phyloP scores from a whole-genome alignment of 2,113 vertebrate genomes.

The Sylvicapra grimmia region DNA sequence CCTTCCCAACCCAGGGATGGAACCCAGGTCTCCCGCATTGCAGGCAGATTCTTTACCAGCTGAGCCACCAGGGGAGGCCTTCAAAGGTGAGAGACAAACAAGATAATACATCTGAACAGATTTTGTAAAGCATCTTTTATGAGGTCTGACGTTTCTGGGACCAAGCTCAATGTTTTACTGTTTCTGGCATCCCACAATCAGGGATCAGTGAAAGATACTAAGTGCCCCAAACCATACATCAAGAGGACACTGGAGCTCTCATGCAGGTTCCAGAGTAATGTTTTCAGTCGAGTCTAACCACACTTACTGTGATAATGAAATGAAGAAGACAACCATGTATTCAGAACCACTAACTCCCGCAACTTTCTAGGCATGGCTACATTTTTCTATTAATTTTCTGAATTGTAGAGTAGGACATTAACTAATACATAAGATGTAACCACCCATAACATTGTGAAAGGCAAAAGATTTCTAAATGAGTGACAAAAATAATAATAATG shows the following conservation, averaged over 20 bases:
- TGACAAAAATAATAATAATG: not conserved
- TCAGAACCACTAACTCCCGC: not conserved
- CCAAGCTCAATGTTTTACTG: not conserved
- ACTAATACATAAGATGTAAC: not conserved
- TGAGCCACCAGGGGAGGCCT: not conserved
- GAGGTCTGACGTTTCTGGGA: constrained; percentile 45
- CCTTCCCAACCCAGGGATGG: not conserved
- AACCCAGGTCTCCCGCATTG: fast-evolving
- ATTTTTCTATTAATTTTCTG: not conserved
- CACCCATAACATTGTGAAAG: not conserved
- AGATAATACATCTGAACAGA: not conserved
- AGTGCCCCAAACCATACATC: not conserved
- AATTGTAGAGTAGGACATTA: not conserved
- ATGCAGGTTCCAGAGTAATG: not conserved
- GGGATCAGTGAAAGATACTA: not conserved
- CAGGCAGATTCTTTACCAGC: not conserved
- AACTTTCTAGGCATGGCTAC: not conserved
- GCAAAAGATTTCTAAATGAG: not conserved
- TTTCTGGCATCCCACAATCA: not conserved
- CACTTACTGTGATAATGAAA: not conserved
- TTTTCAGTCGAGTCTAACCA: not conserved
- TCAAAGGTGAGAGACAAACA: constrained; percentile 15
- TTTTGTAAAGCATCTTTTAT: constrained; percentile 35
- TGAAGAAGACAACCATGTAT: not conserved
- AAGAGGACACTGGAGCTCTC: not conserved